Conservation (phyloP, 2,888 invertebrate species). For the Drosophila eohydei region DNA sequence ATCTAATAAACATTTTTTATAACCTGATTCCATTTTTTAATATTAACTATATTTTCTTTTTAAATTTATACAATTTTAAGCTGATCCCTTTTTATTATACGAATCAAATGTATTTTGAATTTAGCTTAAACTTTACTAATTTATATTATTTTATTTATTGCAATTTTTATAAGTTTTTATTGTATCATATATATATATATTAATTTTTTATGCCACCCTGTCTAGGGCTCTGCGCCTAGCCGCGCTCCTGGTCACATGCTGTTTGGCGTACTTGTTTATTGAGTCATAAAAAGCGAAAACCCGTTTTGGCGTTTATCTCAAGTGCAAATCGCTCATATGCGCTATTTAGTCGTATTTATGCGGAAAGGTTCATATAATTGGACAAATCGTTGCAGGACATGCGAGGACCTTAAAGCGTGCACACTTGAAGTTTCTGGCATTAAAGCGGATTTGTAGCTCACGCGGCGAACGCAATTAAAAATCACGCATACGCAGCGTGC, state of each 20-base stretch:
- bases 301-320: slow-evolving; percentile 54
- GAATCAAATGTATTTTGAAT: too few relatives aligned
- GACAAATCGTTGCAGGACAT: slow-evolving; percentile 71
- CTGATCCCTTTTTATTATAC: too few relatives aligned
- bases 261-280: slow-evolving; percentile 52
- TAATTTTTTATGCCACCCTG: background rate
- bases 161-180: background rate
- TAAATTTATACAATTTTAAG: too few relatives aligned
- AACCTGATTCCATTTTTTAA: too few relatives aligned
- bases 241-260: slow-evolving; percentile 34
- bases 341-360: slow-evolving; percentile 62
- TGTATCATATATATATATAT: background rate
- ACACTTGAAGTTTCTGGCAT: slow-evolving; percentile 32
- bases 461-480: slow-evolving; percentile 50
- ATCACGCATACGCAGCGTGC: slow-evolving; percentile 53
- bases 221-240: background rate
- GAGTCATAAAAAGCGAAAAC: slow-evolving; percentile 59
- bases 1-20: too few relatives aligned
- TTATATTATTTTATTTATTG: background rate
- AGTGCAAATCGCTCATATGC: slow-evolving; percentile 65
- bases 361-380: slow-evolving; percentile 67
- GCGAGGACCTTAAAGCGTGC: slow-evolving; percentile 47
- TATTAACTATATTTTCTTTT: too few relatives aligned
- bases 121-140: background rate
- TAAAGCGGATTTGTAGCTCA: slow-evolving; percentile 12